These are phyloP conservation scores for Drosophila tropicalis DNA, from an alignment of 1,140 invertebrate species.

Conservation along the genomic window DNA sequence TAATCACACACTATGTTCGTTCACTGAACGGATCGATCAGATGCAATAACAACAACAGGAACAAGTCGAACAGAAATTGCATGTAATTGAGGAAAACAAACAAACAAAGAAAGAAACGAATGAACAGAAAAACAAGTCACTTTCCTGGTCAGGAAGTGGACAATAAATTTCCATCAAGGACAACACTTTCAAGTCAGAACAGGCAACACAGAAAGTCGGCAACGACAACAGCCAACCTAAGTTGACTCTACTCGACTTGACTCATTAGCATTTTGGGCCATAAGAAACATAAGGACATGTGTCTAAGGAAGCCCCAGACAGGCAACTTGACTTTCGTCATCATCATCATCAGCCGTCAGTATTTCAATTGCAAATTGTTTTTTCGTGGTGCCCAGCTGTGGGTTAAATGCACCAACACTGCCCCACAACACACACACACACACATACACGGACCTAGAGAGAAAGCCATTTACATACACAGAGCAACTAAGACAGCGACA, in stretches of 20 bases:
- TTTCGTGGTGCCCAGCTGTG: constrained; percentile 50
- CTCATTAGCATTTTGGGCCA: constrained; percentile 77
- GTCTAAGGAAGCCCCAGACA: constrained; percentile 49
- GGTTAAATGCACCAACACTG: constrained; percentile 54
- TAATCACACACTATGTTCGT: constrained; percentile 54
- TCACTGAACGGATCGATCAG: constrained; percentile 48
- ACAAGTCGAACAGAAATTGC: constrained; percentile 64
- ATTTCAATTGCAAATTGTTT: constrained; percentile 77
- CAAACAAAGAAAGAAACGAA: constrained; percentile 19
- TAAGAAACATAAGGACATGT: constrained; percentile 57
- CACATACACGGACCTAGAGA: constrained; percentile 24
- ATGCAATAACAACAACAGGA: constrained; percentile 55
- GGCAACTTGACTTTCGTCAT: constrained; percentile 50
- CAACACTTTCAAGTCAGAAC: constrained; percentile 44
- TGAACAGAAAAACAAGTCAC: constrained; percentile 25
- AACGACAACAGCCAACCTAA: constrained; percentile 3
- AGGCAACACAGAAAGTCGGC: neutral
- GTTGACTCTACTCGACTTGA: constrained; percentile 27
- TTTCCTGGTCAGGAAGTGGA: constrained; percentile 63
- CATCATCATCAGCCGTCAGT: constrained; percentile 48
- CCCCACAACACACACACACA: constrained; percentile 40
- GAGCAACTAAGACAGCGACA: constrained; percentile 24
- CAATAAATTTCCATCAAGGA: constrained; percentile 65
- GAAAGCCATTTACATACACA: constrained; percentile 53
- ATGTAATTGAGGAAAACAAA: constrained; percentile 65